These are phyloP conservation scores for Furcula furcula DNA, from an alignment of 2,888 invertebrate genomes.

Conservation along the genomic window DNA sequence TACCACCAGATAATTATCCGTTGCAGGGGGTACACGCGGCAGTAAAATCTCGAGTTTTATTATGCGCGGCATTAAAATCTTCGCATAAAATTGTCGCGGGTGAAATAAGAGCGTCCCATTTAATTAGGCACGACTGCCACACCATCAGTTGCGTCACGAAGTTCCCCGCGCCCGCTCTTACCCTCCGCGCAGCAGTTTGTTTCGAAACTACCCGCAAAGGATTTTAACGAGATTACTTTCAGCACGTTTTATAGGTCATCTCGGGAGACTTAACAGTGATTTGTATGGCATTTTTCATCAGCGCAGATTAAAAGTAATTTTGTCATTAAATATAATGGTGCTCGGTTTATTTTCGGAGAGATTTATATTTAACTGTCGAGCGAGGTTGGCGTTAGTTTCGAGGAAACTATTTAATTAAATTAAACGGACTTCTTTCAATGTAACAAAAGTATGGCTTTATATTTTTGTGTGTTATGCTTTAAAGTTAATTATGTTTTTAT, in stretches of 20 bases:
- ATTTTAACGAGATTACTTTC: conserved; percentile 72
- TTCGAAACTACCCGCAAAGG: conserved; percentile 69
- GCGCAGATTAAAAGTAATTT: conserved; percentile 63
- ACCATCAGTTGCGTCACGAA: conserved; percentile 43
- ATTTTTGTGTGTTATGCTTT: too few species aligned
- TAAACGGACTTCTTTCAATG: too few species aligned
- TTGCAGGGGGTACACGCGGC: conserved; percentile 50
- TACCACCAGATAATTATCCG: conserved; percentile 59
- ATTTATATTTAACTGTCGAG: conserved; percentile 52
- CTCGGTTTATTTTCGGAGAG: conserved; percentile 50
- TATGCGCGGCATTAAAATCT: conserved; percentile 58
- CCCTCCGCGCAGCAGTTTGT: conserved; percentile 39
- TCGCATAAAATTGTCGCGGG: conserved; percentile 66
- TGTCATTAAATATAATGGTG: conserved; percentile 63
- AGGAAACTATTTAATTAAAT: conserved; percentile 29
- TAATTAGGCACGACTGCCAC: conserved; percentile 67
- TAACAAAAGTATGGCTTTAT: too few species aligned
- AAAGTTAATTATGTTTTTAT: too few species aligned
- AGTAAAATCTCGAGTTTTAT: conserved; percentile 66
- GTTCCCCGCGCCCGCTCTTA: conserved; percentile 13
- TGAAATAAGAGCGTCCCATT: conserved; percentile 65
- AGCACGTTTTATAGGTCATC: conserved; percentile 73
- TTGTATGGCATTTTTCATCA: conserved; percentile 64
- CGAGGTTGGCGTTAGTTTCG: conserved; percentile 37
- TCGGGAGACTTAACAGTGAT: conserved; percentile 65